Conservation (phyloP, 2,888 invertebrate species). For the Argyresthia albistria region DNA sequence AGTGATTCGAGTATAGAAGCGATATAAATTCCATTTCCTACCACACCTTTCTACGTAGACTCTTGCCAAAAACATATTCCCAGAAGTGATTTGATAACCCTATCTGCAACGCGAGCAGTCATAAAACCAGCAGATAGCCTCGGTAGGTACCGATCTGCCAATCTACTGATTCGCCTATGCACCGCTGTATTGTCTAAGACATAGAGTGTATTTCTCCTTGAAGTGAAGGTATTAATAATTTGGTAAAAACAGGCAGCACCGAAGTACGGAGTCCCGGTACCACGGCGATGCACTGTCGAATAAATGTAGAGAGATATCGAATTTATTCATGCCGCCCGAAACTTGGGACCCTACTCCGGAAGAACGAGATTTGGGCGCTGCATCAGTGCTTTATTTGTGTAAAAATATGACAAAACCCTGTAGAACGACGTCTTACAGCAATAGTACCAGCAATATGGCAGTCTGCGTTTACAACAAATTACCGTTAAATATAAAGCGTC, state of each 20-base stretch:
- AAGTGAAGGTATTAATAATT: background rate
- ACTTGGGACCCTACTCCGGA: too few relatives aligned
- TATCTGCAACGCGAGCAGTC: background rate
- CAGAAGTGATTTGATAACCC: background rate
- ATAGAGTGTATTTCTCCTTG: background rate
- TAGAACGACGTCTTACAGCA: too few relatives aligned
- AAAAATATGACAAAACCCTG: too few relatives aligned
- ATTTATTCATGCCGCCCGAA: background rate
- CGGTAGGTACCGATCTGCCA: background rate
- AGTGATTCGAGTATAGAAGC: too few relatives aligned
- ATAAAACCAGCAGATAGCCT: background rate
- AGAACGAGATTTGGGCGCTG: too few relatives aligned
- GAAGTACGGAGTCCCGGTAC: background rate
- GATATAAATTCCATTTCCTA: background rate
- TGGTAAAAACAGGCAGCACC: background rate
- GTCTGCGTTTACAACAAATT: too few relatives aligned
- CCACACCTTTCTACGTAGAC: background rate
- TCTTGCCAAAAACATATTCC: too few relatives aligned
- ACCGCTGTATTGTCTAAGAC: background rate
- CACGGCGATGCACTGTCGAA: background rate
- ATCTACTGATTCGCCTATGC: background rate
- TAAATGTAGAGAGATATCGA: constrained; percentile 2
- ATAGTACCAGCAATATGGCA: too few relatives aligned
- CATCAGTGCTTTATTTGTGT: too few relatives aligned
- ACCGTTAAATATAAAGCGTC: too few relatives aligned